Evolutionary conservation across 2,797 vertebrate species (phyloP), one percentile per base, ranked within the genome.

Genomic region (Acipenser transmontanus): DNA sequence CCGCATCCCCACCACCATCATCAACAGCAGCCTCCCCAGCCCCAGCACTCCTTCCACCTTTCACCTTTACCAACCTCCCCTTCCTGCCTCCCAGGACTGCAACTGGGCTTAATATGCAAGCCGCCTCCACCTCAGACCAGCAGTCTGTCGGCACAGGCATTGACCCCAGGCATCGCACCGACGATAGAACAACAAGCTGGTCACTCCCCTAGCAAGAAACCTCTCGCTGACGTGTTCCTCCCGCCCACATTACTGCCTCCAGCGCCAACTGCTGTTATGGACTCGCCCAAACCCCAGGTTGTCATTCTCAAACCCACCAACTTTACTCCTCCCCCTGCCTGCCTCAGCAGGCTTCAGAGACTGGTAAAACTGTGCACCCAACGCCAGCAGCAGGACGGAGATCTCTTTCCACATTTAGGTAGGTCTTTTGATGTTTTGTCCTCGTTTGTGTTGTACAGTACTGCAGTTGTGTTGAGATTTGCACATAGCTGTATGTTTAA

Each of bases 401-500:
- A 98, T 75, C 92, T 99, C 75, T 99, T 99, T 81, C 94, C 95
- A 72, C 95, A 99, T 79, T 84, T 99, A 85, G 97, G 97, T 99
- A 85, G 78, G 84, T 83, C 48, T 64, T 65, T 71, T 70, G 11
- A 47, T 17, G 20, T 57, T 13, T 14, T 47, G 47, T 20, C 13
- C 20, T 62, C 3, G 4, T 34, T 34, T 34, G 34, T 34, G 34
- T 34, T 34, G 34, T 34, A 34, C 34, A 34, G 34, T 34, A 34
- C 34, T 34, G 3, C 34, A 34, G 34, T 34, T 34, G 34, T 34
- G 34, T 34, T 34, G 34, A 34, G 34, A 34, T 34, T 34, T 34
- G 34, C 34, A 34, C 34, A 34, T 34, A 3, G 34, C 34, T 34
- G 34, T 34, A 34, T 34, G 34, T 34, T 34, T 34, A 34, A 34